These are phyloP conservation scores for Oreochromis aureus DNA, from an alignment of 2,113 vertebrate genomes.

Conservation along the genomic window DNA sequence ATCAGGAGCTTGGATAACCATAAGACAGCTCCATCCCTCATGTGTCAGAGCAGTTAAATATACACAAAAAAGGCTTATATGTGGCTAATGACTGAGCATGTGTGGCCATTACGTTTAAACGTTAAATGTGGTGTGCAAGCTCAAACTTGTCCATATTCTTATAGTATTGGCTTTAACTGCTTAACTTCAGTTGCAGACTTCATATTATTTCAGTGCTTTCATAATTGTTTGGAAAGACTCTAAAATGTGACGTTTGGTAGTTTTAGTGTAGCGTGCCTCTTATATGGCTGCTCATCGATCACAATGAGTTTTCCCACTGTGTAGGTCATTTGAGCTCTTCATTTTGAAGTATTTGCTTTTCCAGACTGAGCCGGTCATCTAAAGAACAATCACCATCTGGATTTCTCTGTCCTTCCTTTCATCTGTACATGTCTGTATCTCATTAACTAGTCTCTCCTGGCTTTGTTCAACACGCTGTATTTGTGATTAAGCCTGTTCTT, in stretches of 20 bases:
- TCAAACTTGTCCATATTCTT: not conserved
- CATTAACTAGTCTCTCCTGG: not conserved
- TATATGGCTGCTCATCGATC: not conserved
- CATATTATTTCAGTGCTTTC: accelerated
- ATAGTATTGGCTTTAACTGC: not conserved
- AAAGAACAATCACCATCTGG: not conserved
- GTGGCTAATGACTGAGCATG: not conserved
- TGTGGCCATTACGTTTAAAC: not conserved
- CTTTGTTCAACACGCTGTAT: not conserved
- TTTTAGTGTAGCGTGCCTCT: not conserved
- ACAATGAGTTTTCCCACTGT: not conserved
- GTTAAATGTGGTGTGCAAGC: not conserved
- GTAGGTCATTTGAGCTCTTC: constrained; percentile 49
- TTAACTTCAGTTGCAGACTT: accelerated
- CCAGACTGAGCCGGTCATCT: not conserved
- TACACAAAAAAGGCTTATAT: not conserved
- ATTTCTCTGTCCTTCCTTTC: not conserved
- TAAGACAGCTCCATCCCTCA: not conserved
- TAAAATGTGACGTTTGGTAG: not conserved
- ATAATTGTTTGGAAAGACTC: not conserved
- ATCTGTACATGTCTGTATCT: not conserved
- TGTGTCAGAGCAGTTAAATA: not conserved
- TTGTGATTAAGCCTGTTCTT: constrained; percentile 27
- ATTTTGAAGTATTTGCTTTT: constrained; percentile 75
- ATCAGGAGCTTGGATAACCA: not conserved